phyloP scores from a whole-genome alignment of 2,888 invertebrate genomes.

The Mimachlamys varia region DNA sequence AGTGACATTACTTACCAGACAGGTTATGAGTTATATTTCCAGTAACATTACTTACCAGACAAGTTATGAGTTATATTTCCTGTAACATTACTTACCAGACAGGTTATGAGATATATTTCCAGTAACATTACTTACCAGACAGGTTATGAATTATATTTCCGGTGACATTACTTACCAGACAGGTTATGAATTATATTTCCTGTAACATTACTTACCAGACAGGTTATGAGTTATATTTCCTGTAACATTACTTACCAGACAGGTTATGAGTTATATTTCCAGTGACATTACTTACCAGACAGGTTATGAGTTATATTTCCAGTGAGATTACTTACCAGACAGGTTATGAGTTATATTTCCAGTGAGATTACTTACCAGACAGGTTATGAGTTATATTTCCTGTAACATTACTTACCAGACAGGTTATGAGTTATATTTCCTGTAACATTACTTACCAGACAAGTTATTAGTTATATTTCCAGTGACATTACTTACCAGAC shows the following conservation, averaged over 20 bases:
- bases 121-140: constrained; percentile 5
- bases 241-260: background rate
- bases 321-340: constrained; percentile 12
- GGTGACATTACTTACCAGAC: constrained; percentile 5
- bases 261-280: background rate
- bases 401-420: background rate
- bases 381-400: background rate
- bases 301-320: background rate
- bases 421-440: background rate
- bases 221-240: background rate
- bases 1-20: constrained; percentile 15
- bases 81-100: background rate
- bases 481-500: constrained; percentile 15
- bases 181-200: background rate
- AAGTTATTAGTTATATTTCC: background rate
- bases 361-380: constrained; percentile 12
- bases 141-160: background rate
- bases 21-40: background rate
- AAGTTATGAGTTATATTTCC: background rate
- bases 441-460: background rate
- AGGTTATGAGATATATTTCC: background rate
- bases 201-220: background rate
- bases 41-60: constrained; percentile 5
- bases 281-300: constrained; percentile 15
- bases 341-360: background rate